Conservation (phyloP, 2,888 invertebrate genomes). For the Drosophila gaucha region DNA sequence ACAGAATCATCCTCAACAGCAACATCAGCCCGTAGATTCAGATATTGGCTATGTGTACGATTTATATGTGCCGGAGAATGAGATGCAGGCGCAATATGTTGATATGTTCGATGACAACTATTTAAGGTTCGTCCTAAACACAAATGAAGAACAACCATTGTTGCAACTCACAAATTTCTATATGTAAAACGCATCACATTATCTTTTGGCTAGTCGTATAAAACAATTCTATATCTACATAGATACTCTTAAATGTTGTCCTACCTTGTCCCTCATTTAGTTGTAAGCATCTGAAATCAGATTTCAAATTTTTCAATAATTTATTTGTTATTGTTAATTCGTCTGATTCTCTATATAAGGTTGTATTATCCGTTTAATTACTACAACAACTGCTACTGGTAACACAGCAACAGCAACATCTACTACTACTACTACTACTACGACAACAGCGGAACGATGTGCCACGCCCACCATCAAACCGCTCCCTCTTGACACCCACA, state of each 20-base stretch:
- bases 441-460: slow-evolving; percentile 37
- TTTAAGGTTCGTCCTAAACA: slow-evolving; percentile 84
- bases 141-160: slow-evolving; percentile 82
- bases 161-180: slow-evolving; percentile 81
- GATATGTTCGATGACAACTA: slow-evolving; percentile 84
- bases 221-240: background rate
- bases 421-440: slow-evolving; percentile 22
- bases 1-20: background rate
- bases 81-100: slow-evolving; percentile 85
- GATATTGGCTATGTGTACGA: slow-evolving; percentile 87
- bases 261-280: slow-evolving; percentile 16
- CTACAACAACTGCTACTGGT: slow-evolving; percentile 83
- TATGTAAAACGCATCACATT: slow-evolving; percentile 68
- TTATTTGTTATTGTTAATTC: slow-evolving; percentile 46
- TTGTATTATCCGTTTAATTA: slow-evolving; percentile 84
- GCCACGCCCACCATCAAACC: slow-evolving; percentile 12
- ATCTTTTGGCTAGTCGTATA: slow-evolving; percentile 17
- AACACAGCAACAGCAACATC: slow-evolving; percentile 49
- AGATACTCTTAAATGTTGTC: background rate
- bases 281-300: background rate
- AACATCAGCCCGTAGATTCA: slow-evolving; percentile 72
- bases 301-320: slow-evolving; percentile 43
- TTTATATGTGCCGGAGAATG: slow-evolving; percentile 87
- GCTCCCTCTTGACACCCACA: background rate
- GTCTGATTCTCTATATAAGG: slow-evolving; percentile 80